phyloP scores from a whole-genome alignment of 2,888 invertebrate genomes.

The Lysandra bellargus region DNA sequence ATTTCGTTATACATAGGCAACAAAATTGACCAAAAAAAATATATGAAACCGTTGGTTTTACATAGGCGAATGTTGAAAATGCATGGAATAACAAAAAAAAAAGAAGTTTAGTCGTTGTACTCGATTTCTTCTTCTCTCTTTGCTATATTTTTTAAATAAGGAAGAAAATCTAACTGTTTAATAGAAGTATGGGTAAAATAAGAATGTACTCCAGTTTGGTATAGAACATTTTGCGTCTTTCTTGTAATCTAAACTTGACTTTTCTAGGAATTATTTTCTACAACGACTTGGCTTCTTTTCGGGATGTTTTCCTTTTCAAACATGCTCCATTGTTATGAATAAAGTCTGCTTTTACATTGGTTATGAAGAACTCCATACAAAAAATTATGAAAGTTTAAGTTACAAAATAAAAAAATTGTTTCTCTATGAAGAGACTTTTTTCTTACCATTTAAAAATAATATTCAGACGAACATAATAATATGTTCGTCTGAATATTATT shows the following conservation, averaged over 20 bases:
- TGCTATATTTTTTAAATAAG: no score
- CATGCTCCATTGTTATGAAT: not conserved
- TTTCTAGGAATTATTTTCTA: not conserved
- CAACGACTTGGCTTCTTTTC: not conserved
- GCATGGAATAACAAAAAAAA: not conserved
- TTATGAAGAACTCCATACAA: not conserved
- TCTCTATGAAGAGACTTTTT: not conserved
- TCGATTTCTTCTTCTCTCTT: not conserved
- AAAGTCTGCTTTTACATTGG: not conserved
- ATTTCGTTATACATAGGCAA: constrained; percentile 4
- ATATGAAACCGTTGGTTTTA: not conserved
- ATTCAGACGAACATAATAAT: no score
- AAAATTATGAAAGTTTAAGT: not conserved
- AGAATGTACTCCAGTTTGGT: not conserved
- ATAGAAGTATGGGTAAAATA: not conserved
- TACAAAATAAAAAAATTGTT: not conserved
- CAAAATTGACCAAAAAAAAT: constrained; percentile 15
- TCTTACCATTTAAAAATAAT: not conserved
- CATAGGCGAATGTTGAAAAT: not conserved
- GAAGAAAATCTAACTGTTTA: no score
- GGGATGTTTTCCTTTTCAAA: not conserved
- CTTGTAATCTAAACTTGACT: not conserved
- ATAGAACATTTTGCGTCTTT: not conserved
- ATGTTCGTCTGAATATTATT: no score
- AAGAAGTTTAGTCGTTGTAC: not conserved